Base-by-base conservation (phyloP, 1,140 invertebrate species). In the Hesperophylax magnus region DNA sequence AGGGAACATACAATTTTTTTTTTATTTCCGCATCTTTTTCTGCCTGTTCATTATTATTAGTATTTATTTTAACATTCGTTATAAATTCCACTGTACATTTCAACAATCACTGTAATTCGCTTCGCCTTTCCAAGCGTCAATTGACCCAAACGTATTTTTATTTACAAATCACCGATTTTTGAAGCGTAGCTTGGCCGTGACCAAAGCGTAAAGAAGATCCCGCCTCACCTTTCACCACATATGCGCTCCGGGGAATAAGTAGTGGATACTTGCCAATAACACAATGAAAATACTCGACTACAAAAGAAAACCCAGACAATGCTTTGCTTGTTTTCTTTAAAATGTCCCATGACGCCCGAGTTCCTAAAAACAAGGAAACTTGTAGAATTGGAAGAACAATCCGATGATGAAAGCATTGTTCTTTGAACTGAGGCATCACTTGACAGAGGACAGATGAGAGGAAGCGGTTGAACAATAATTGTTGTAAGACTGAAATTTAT, bases 261-360 rank as follows among this genome's bases (percentile, higher is more conserved):
- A 56, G 53, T 74, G 71, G 71, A 74, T 11, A 11, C 24, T 52
- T 74, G 71, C 71, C 71, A 74, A 74, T 56, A 54, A 14, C 22
- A 56, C 71, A 74, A 56, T 56, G 27, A 53, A 74, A 74, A 47
- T 47, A 31, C 53, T 20, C 18, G 20, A 54, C 71, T 24, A 74
- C 71, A 74, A 74, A 74, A 74, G 71, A 74, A 56, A 56, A 69
- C 20, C 17, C 47, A 27, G 27, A 74, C 71, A 74, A 74, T 74
- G 24, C 17, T 22, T 22, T 27, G 39, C 22, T 54, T 74, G 71
- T 74, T 54, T 53, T 54, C 20, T 54, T 56, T 9, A 22, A 53
- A 27, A 20, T 22, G 22, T 54, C 20, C 27, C 52, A 31, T 17
- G 52, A 27, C 53, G 71, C 18, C 71, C 22, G 47, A 74, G 17